phyloP scores from a whole-genome alignment of 2,888 invertebrate species.

The Trissoscelio sp. region DNA sequence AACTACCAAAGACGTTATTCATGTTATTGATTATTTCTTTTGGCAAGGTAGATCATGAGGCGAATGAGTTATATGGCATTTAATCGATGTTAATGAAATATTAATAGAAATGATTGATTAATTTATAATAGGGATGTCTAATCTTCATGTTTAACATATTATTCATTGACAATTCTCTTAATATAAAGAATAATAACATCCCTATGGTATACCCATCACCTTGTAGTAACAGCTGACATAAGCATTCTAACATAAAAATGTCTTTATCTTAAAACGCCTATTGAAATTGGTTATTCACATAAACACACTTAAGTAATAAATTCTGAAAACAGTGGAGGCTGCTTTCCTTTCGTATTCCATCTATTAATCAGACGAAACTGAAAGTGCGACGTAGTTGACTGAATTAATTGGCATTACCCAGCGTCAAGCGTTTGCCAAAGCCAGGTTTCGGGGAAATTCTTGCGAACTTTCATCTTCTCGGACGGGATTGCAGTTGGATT shows the following conservation, averaged over 20 bases:
- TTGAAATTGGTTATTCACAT: background rate
- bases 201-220: slow-evolving; percentile 43
- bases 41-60: slow-evolving; percentile 13
- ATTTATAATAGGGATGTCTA: too few species aligned
- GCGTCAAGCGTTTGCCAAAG: slow-evolving; percentile 86
- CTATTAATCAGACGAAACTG: background rate
- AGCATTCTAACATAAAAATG: slow-evolving; percentile 3
- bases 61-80: slow-evolving; percentile 25
- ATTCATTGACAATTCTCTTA: too few species aligned
- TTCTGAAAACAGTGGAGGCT: background rate
- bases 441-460: slow-evolving; percentile 90
- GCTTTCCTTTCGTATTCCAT: background rate
- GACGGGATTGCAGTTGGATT: slow-evolving; percentile 75
- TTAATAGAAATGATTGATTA: background rate
- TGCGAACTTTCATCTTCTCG: slow-evolving; percentile 84
- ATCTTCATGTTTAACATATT: too few species aligned
- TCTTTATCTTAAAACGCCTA: background rate
- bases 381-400: slow-evolving; percentile 40
- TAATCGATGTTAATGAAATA: slow-evolving; percentile 12
- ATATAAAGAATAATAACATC: too few species aligned
- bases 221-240: background rate
- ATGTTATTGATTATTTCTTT: slow-evolving; percentile 29
- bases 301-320: background rate
- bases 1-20: slow-evolving; percentile 51
- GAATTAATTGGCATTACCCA: slow-evolving; percentile 84